phyloP scores from a whole-genome alignment of 2,888 invertebrate genomes.

The Hanleya hanleyi region DNA sequence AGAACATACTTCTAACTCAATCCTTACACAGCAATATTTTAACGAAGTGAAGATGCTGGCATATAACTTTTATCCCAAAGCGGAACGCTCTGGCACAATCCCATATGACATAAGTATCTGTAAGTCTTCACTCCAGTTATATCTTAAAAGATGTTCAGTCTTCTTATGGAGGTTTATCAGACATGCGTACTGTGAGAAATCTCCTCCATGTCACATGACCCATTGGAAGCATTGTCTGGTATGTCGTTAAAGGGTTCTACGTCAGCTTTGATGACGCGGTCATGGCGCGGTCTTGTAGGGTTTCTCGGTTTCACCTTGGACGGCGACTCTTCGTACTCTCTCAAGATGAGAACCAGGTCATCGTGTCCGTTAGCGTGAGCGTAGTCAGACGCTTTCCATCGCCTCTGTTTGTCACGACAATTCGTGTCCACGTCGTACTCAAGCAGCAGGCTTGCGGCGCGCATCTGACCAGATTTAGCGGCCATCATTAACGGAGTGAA shows the following conservation, averaged over 20 bases:
- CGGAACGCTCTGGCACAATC: too few relatives aligned
- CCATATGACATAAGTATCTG: too few relatives aligned
- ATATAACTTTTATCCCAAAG: too few relatives aligned
- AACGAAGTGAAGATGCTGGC: too few relatives aligned
- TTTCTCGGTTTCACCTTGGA: background rate
- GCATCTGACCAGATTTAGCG: background rate
- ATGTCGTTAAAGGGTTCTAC: conserved; percentile 3
- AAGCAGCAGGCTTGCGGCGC: background rate
- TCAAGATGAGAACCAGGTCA: background rate
- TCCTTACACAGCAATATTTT: too few relatives aligned
- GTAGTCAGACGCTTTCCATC: conserved; percentile 6
- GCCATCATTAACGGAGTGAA: conserved; percentile 9
- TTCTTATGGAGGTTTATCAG: too few relatives aligned
- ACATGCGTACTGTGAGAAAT: background rate
- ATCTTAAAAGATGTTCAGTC: too few relatives aligned
- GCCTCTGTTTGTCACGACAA: background rate
- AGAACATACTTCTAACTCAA: too few relatives aligned
- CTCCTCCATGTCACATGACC: conserved; percentile 1
- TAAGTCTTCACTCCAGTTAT: too few relatives aligned
- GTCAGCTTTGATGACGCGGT: background rate
- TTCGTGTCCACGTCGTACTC: conserved; percentile 1
- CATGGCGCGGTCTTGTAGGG: background rate
- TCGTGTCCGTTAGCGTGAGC: conserved; percentile 4
- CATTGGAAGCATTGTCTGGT: background rate
- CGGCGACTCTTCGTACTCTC: conserved; percentile 3